These are phyloP conservation scores for Ganaspis brasiliensis DNA, from an alignment of 2,888 invertebrate genomes.

Conservation along the genomic window DNA sequence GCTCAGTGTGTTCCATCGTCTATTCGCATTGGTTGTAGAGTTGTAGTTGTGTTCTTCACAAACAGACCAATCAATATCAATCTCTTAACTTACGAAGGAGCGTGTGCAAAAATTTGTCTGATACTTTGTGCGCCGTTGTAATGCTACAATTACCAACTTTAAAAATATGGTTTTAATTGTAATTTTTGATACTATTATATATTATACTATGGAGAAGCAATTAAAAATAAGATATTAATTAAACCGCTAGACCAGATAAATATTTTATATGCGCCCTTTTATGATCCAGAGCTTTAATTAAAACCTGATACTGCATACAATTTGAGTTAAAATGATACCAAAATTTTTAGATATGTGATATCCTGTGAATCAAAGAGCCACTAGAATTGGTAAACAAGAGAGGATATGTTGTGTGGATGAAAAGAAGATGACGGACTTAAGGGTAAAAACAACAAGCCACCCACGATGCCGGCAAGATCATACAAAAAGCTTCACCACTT, in stretches of 20 bases:
- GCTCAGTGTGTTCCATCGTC: constrained; percentile 75
- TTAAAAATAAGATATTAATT: no score
- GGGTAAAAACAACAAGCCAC: constrained; percentile 62
- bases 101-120: constrained; percentile 42
- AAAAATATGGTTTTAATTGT: no score
- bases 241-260: no score
- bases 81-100: constrained; percentile 73
- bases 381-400: constrained; percentile 8
- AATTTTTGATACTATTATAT: no score
- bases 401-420: constrained; percentile 16
- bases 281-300: no score
- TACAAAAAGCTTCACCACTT: constrained; percentile 75
- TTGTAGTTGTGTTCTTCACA: constrained; percentile 72
- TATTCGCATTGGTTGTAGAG: constrained; percentile 73
- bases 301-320: no score
- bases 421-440: constrained; percentile 54
- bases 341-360: no score
- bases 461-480: constrained; percentile 70
- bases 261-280: no score
- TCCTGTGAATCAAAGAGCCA: no score
- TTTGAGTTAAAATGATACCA: not conserved
- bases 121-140: constrained; percentile 21
- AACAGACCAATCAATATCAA: constrained; percentile 79
- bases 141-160: no score
- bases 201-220: no score